A percentile compares a stretch with the other conserved stretches of the same genome.
Evolutionary conservation across 2,888 invertebrate genomes (phyloP).

Genomic region (Protophormia terraenovae): DNA sequence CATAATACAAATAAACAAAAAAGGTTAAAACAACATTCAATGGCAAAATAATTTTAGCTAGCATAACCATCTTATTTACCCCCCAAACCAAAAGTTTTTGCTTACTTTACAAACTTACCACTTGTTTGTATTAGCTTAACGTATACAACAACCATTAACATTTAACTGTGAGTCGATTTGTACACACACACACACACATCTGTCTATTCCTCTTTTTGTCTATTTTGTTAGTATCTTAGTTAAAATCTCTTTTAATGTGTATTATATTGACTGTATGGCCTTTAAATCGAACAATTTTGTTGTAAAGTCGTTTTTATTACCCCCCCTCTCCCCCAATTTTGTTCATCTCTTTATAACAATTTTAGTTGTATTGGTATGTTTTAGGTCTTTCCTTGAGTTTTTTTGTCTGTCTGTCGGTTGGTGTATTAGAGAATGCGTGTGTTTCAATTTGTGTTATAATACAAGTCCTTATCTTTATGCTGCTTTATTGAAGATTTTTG

Average conservation of each 20-base stretch:
- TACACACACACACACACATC: no score
- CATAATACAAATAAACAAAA: neutral
- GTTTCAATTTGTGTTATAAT: conserved; percentile 3
- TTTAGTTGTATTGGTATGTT: neutral
- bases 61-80: no score
- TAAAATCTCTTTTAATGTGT: conserved; percentile 43
- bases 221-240: neutral
- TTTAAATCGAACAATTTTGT: conserved; percentile 46
- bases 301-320: conserved; percentile 5
- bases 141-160: neutral
- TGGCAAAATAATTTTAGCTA: neutral
- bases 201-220: neutral
- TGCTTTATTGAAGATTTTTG: neutral
- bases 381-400: no score
- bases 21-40: conserved; percentile 22
- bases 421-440: neutral
- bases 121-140: conserved; percentile 1
- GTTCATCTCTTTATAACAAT: no score
- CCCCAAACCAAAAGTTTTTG: neutral
- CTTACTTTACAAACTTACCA: neutral
- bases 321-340: neutral
- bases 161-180: no score
- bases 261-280: conserved; percentile 36
- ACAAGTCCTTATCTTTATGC: neutral
- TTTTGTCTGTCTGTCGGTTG: no score